These are phyloP conservation scores for Cyclargus thomasi DNA, from an alignment of 1,140 invertebrate genomes.

Conservation along the genomic window DNA sequence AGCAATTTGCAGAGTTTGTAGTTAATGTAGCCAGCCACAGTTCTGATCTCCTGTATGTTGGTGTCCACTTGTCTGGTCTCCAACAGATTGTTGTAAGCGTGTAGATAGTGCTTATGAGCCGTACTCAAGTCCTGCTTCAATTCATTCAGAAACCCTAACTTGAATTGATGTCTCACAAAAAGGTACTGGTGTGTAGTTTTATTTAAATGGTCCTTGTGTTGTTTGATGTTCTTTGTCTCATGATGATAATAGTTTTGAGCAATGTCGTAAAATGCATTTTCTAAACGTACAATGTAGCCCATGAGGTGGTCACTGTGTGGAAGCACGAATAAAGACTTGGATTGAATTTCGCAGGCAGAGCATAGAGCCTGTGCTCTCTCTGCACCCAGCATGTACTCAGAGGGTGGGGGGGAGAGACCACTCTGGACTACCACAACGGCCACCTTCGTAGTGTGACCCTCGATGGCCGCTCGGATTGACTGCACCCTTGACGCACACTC, in stretches of 20 bases:
- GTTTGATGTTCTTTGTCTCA: slow-evolving; percentile 90
- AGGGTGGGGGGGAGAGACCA: slow-evolving; percentile 83
- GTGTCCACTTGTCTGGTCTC: slow-evolving; percentile 92
- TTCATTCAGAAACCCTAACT: slow-evolving; percentile 97
- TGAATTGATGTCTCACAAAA: slow-evolving; percentile 97
- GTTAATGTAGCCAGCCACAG: slow-evolving; percentile 95
- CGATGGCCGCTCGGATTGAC: slow-evolving; percentile 78
- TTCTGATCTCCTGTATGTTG: slow-evolving; percentile 95
- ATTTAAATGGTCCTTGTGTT: slow-evolving; percentile 92
- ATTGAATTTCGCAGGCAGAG: slow-evolving; percentile 91
- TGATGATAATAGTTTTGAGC: slow-evolving; percentile 94
- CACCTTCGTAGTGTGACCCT: slow-evolving; percentile 90
- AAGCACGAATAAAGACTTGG: slow-evolving; percentile 93
- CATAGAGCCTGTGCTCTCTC: slow-evolving; percentile 93
- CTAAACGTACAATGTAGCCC: slow-evolving; percentile 84
- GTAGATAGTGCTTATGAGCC: slow-evolving; percentile 95
- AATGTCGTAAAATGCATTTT: slow-evolving; percentile 95
- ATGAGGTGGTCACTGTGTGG: slow-evolving; percentile 92
- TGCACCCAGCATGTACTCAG: slow-evolving; percentile 90
- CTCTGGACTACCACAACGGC: slow-evolving; percentile 93
- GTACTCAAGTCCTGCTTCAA: slow-evolving; percentile 91
- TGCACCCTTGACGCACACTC: slow-evolving; percentile 95
- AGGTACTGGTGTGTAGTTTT: slow-evolving; percentile 94
- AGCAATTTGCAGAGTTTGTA: slow-evolving; percentile 95
- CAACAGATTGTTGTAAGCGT: slow-evolving; percentile 92